These are phyloP conservation scores for Octopus bimaculoides DNA, from an alignment of 1,140 invertebrate species.

Conservation along the genomic window DNA sequence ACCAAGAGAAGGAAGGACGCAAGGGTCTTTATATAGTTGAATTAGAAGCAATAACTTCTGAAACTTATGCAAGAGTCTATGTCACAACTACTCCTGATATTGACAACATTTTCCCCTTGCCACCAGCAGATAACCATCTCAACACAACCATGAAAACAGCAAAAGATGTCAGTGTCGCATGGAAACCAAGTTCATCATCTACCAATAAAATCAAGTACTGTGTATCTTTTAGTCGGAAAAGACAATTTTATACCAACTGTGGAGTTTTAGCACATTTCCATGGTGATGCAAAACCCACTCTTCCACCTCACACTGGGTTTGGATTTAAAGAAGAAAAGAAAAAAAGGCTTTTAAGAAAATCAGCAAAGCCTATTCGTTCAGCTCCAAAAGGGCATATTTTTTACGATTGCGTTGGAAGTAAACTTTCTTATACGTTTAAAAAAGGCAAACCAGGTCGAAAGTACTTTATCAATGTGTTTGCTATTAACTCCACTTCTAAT, in stretches of 20 bases:
- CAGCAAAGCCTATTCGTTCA: conserved; percentile 28
- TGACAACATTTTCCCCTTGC: conserved; percentile 29
- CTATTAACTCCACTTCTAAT: conserved; percentile 39
- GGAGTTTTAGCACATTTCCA: conserved; percentile 33
- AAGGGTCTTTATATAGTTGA: conserved; percentile 39
- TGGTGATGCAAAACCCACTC: conserved; percentile 32
- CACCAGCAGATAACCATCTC: conserved; percentile 34
- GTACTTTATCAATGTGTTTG: conserved; percentile 54
- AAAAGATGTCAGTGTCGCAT: conserved; percentile 30
- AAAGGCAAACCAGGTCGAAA: conserved; percentile 35
- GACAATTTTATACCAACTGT: conserved; percentile 45
- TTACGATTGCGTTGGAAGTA: conserved; percentile 42
- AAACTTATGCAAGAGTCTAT: conserved; percentile 32
- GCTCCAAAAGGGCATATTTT: conserved; percentile 28
- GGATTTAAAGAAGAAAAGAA: conserved; percentile 42
- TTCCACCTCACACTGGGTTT: conserved; percentile 31
- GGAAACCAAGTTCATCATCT: conserved; percentile 31
- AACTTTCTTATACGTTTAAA: conserved; percentile 44
- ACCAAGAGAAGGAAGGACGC: conserved; percentile 18
- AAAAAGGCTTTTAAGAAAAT: conserved; percentile 17
- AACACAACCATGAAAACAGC: conserved; percentile 24
- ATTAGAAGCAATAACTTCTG: conserved; percentile 26
- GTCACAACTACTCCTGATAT: conserved; percentile 27
- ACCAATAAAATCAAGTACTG: conserved; percentile 42
- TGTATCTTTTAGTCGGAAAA: conserved; percentile 36